Evolutionary conservation across 2,797 vertebrate species (phyloP).

Genomic region (Avahi laniger): DNA sequence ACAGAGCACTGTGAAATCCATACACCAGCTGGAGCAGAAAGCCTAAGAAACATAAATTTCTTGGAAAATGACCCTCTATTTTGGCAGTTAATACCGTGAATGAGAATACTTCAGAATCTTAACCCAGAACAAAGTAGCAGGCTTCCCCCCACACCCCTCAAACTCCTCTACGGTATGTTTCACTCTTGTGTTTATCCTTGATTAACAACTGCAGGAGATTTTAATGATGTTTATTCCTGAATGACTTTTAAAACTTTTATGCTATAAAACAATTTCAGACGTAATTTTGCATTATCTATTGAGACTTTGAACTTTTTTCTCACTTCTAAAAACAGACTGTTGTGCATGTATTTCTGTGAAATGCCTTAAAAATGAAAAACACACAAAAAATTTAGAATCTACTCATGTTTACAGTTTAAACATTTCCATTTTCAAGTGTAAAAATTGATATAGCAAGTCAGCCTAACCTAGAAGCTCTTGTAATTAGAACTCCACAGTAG

Average conservation of each 20-base stretch:
- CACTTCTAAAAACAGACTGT: constrained; percentile 2
- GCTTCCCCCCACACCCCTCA: constrained; percentile 22
- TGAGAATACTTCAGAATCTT: constrained; percentile 57
- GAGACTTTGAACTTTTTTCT: background rate
- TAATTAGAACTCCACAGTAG: background rate
- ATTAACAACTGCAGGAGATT: constrained; percentile 53
- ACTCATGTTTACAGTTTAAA: background rate
- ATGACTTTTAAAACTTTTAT: constrained; percentile 45
- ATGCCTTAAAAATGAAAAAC: background rate
- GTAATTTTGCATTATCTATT: background rate
- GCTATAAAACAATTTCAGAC: background rate
- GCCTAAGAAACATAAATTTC: constrained; percentile 79
- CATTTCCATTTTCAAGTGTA: background rate
- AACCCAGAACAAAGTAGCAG: background rate
- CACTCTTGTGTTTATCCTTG: constrained; percentile 44
- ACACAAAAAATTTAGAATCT: background rate
- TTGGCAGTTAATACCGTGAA: constrained; percentile 72
- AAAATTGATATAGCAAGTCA: background rate
- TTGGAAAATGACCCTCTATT: constrained; percentile 81
- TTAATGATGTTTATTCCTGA: constrained; percentile 45
- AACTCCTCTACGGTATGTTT: constrained; percentile 61
- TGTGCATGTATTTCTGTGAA: background rate
- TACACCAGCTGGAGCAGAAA: constrained; percentile 69
- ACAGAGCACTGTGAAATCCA: constrained; percentile 71
- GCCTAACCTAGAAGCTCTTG: background rate